Evolutionary conservation across 2,888 invertebrate genomes (phyloP).

Genomic region (Eupithecia tripunctaria): DNA sequence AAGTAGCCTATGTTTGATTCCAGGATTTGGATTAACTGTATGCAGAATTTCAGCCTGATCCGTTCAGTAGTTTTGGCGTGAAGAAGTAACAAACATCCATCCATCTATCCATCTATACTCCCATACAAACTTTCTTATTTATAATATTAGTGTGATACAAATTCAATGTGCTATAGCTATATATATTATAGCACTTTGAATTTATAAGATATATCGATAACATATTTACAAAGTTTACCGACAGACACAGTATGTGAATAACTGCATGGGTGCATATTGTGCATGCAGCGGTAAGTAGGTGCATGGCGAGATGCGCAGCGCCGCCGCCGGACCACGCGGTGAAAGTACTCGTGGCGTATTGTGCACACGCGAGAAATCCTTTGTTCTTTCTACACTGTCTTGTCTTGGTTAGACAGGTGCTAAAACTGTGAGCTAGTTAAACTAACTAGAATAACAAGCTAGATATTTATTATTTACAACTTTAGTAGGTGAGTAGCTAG

Average conservation of each 20-base stretch:
- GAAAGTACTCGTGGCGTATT: constrained; percentile 27
- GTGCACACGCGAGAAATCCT: constrained; percentile 30
- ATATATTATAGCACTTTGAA: no score
- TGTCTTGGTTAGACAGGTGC: background rate
- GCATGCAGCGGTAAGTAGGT: constrained; percentile 35
- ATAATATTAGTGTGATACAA: no score
- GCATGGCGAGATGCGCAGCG: constrained; percentile 25
- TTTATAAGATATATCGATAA: no score
- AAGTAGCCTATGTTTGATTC: no score
- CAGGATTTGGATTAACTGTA: no score
- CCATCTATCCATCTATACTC: no score
- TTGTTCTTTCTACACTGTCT: constrained; percentile 8
- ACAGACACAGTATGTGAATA: background rate
- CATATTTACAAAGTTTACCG: background rate
- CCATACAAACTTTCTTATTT: no score
- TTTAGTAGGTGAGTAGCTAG: background rate
- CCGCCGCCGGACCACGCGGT: constrained; percentile 23
- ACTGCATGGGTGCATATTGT: constrained; percentile 32
- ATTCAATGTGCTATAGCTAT: no score
- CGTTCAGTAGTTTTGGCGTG: background rate
- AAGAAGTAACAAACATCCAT: no score
- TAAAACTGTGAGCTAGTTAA: background rate
- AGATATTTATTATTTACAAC: background rate
- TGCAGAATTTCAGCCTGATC: background rate
- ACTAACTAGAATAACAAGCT: background rate